Evolutionary conservation across 2,113 vertebrate genomes (phyloP).

Genomic region (Aspidoscelis tigris): DNA sequence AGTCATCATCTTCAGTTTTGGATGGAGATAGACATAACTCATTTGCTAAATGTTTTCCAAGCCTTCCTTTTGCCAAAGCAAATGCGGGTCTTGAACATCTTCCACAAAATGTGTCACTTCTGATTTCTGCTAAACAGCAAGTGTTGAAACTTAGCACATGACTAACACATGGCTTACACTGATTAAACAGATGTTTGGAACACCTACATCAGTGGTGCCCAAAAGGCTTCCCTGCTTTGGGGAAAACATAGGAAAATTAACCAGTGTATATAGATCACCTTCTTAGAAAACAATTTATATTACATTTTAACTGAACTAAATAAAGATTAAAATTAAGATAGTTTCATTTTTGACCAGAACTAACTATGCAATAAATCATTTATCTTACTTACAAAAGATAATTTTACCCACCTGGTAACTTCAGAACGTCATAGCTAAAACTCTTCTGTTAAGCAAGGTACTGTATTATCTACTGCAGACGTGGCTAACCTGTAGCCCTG

Average conservation of each 20-base stretch:
- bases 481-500: no score
- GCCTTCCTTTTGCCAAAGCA: constrained; percentile 47
- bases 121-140: constrained; percentile 62
- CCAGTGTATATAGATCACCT: constrained; percentile 19
- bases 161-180: constrained; percentile 26
- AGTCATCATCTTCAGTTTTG: constrained; percentile 45
- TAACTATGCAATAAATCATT: background rate
- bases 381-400: background rate
- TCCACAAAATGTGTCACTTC: constrained; percentile 57
- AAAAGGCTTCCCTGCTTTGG: constrained; percentile 29
- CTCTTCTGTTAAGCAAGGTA: background rate
- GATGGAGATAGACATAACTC: constrained; percentile 49
- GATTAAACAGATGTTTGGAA: constrained; percentile 40
- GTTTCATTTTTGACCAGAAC: constrained; percentile 2
- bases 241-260: constrained; percentile 22
- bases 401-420: background rate
- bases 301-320: constrained; percentile 3
- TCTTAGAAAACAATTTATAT: background rate
- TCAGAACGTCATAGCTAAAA: background rate
- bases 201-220: background rate
- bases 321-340: constrained; percentile 18
- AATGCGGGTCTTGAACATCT: constrained; percentile 46
- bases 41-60: constrained; percentile 59
- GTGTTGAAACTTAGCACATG: constrained; percentile 52
- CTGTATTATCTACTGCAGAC: background rate